Conservation (phyloP, 2,113 vertebrate species). For the Pomatostomus ruficeps region DNA sequence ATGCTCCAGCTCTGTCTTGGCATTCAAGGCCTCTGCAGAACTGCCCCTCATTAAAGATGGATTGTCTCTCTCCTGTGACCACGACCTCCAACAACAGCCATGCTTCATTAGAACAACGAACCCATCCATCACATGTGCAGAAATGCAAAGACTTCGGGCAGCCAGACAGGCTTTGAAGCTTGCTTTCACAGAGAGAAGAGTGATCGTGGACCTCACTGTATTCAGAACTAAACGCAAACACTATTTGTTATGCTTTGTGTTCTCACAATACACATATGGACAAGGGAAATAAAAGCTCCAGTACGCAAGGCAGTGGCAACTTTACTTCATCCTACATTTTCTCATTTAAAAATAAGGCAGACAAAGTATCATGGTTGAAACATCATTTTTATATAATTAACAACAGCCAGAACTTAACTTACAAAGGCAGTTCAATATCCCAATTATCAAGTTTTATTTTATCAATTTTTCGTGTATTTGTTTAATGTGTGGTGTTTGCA, state of each 20-base stretch:
- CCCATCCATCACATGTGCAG: not conserved
- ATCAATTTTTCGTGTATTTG: not conserved
- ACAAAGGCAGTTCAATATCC: not conserved
- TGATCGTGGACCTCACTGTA: not conserved
- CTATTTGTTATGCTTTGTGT: not conserved
- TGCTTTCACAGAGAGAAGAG: not conserved
- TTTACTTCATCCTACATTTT: not conserved
- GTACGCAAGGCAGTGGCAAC: not conserved
- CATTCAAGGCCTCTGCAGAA: not conserved
- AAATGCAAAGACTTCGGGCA: not conserved
- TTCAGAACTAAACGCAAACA: conserved; percentile 17
- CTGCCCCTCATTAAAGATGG: not conserved
- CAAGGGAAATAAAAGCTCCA: not conserved
- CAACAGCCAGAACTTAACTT: not conserved
- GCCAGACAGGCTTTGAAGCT: not conserved
- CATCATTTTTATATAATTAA: not conserved
- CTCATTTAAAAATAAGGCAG: not conserved
- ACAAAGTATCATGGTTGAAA: not conserved
- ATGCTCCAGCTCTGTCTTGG: not conserved
- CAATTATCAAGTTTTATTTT: not conserved
- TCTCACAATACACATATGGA: not conserved
- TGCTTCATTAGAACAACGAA: not conserved
- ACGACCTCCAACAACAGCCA: conserved; percentile 2
- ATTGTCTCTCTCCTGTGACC: not conserved
- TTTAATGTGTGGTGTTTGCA: not conserved